These are phyloP conservation scores for Benthosema pterotum DNA, from an alignment of 2,797 vertebrate genomes.

Conservation along the genomic window DNA sequence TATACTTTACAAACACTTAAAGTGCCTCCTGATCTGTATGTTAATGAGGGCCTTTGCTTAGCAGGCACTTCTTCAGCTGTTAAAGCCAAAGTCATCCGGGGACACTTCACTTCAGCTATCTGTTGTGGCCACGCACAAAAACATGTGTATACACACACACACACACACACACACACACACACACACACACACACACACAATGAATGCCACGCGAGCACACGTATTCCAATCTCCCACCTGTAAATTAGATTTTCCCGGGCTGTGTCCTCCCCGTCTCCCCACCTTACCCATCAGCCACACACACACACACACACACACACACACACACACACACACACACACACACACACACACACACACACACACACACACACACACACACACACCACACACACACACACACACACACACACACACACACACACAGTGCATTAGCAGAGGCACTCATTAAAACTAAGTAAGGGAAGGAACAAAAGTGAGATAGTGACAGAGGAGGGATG, in stretches of 20 bases:
- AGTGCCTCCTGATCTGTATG: conserved; percentile 56
- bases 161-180: background rate
- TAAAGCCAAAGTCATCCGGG: conserved; percentile 56
- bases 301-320: conserved; percentile 6
- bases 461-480: background rate
- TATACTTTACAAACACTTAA: conserved; percentile 54
- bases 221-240: conserved; percentile 37
- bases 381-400: conserved; percentile 8
- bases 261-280: conserved; percentile 30
- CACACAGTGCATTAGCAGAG: conserved; percentile 1
- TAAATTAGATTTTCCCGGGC: conserved; percentile 48
- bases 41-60: conserved; percentile 57
- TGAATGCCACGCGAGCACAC: conserved; percentile 16
- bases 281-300: conserved; percentile 17
- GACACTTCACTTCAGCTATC: conserved; percentile 41
- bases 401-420: conserved; percentile 1
- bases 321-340: conserved; percentile 8
- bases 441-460: conserved; percentile 17
- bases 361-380: conserved; percentile 6
- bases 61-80: conserved; percentile 52
- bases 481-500: no score
- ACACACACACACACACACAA: background rate
- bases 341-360: conserved; percentile 2
- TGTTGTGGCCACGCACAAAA: conserved; percentile 11
- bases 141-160: background rate